Evolutionary conservation across 2,113 vertebrate species (phyloP), one percentile per base, ranked within the genome.

Genomic region (Trochalopteron elliotii): DNA sequence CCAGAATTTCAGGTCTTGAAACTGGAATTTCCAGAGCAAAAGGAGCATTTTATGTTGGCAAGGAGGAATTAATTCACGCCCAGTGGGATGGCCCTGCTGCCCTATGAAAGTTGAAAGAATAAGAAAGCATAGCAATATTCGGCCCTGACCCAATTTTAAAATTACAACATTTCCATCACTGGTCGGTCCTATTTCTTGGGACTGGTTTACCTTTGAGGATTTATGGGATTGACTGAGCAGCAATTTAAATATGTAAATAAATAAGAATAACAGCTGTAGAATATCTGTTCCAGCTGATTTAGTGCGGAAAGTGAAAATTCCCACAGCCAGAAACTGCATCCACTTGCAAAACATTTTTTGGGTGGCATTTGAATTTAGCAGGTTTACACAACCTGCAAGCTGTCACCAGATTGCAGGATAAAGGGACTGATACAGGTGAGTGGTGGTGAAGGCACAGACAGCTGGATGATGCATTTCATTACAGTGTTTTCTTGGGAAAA

Each of bases 71-170:
- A 1, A 5, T 75, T 23, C 23, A 21, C 0, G 0, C 24, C 56
- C 47, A 63, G 60, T 0, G 0, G 19, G n/a, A 15, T 82, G 24
- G 24, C 30, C 10, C 10, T 52, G 42, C 33, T 10, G 1, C 35
- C 57, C 27, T 4, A 0, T 45, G 24, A 40, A 64, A 68, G 10
- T 33, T 60, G 20, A 75, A 87, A 72, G 24, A 30, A 55, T 55
- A 50, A 42, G n/a, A 83, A 88, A 89, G 57, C 28, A 8, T 14
- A 59, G 30, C 33, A 83, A 28, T 21, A 16, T n/a, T 74, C 4
- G 3, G 18, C 30, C 31, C 27, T 45, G 35, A 39, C 3, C 30
- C 22, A 14, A 42, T 72, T 64, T 53, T n/a, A 61, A 87, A 85
- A 85, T 49, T 22, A 14, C 28, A 75, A 0, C 12, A 16, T 60